These are phyloP conservation scores for Clupea harengus DNA, from an alignment of 2,113 vertebrate species.

Conservation along the genomic window DNA sequence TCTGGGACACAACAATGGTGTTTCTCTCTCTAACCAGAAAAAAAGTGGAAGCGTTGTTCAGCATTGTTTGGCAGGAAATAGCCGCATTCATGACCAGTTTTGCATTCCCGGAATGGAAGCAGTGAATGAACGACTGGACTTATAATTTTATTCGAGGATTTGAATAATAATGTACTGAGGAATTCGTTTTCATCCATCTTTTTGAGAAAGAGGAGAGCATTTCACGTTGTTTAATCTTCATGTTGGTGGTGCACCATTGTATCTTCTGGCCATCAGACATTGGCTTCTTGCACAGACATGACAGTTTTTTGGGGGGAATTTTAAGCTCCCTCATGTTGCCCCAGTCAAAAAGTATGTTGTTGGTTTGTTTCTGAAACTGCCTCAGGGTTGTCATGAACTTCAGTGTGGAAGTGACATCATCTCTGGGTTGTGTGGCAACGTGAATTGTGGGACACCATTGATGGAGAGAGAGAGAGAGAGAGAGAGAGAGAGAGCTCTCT, in stretches of 20 bases:
- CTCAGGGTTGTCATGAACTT: constrained; percentile 58
- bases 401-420: constrained; percentile 64
- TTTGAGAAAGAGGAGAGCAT: not conserved
- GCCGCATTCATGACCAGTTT: not conserved
- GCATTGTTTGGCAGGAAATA: not conserved
- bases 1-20: not conserved
- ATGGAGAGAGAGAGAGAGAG: not conserved
- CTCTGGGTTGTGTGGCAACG: constrained; percentile 18
- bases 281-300: not conserved
- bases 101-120: not conserved
- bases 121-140: not conserved
- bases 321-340: too few species aligned
- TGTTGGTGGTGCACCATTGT: not conserved
- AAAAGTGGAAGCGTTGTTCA: not conserved
- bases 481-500: not conserved
- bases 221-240: not conserved
- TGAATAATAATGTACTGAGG: not conserved
- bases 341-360: constrained; percentile 50
- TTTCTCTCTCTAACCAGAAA: not conserved
- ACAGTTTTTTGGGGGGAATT: not conserved
- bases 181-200: not conserved
- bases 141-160: not conserved
- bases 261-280: not conserved
- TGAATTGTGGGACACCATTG: not conserved
- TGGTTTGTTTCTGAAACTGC: constrained; percentile 59